phyloP scores from a whole-genome alignment of 2,888 invertebrate species.

The Idaea biselata region DNA sequence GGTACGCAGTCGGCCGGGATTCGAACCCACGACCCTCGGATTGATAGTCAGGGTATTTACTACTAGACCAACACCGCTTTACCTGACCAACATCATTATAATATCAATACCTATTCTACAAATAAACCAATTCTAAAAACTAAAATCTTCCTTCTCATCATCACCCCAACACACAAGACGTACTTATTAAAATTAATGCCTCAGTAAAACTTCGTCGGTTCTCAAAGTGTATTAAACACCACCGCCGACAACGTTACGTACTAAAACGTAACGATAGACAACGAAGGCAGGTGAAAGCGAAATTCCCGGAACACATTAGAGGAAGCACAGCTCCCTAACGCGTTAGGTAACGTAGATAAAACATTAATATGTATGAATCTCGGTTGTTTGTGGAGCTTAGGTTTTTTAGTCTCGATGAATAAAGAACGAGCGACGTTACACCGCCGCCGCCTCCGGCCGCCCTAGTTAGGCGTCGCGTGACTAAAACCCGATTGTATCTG shows the following conservation, averaged over 20 bases:
- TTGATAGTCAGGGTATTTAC: too few relatives aligned
- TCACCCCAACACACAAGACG: slow-evolving; percentile 16
- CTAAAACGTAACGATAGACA: slow-evolving; percentile 49
- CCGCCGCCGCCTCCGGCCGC: slow-evolving; percentile 6
- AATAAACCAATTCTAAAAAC: not conserved
- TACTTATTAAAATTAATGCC: slow-evolving; percentile 30
- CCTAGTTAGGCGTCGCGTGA: slow-evolving; percentile 58
- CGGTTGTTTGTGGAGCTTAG: slow-evolving; percentile 70
- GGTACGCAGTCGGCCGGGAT: too few relatives aligned
- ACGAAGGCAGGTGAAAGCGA: slow-evolving; percentile 59
- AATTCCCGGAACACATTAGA: slow-evolving; percentile 67
- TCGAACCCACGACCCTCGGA: too few relatives aligned
- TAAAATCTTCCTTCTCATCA: slow-evolving; percentile 14
- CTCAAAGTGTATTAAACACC: slow-evolving; percentile 30
- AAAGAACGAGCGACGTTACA: slow-evolving; percentile 43
- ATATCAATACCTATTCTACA: too few relatives aligned
- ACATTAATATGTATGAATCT: slow-evolving; percentile 75
- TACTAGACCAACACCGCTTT: too few relatives aligned
- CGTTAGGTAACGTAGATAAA: slow-evolving; percentile 68
- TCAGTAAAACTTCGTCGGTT: slow-evolving; percentile 23
- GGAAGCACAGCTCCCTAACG: slow-evolving; percentile 52
- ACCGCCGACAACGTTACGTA: slow-evolving; percentile 12
- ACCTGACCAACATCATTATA: too few relatives aligned
- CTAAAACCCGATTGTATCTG: slow-evolving; percentile 53
- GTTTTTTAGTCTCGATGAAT: slow-evolving; percentile 68